Conservation (phyloP, 2,888 invertebrate species). For the Drosophila lutescens region DNA sequence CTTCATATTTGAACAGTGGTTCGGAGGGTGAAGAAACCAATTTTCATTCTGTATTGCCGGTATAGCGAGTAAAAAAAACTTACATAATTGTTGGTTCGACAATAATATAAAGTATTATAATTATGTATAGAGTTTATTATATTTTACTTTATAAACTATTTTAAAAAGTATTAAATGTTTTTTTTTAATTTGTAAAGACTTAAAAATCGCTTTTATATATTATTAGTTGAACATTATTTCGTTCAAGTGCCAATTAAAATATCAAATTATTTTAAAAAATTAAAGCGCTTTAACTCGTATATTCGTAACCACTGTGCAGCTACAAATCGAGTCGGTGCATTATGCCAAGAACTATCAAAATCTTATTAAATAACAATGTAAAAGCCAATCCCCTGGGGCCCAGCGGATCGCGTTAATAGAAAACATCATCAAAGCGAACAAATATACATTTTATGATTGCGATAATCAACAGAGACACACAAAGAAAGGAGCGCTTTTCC, state of each 20-base stretch:
- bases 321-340: conserved; percentile 36
- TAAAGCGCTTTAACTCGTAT: not conserved
- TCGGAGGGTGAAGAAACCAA: not conserved
- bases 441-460: conserved; percentile 68
- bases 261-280: no score
- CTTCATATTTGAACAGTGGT: conserved; percentile 16
- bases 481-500: conserved; percentile 29
- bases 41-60: no score
- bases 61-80: no score
- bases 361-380: conserved; percentile 51
- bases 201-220: no score
- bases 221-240: no score
- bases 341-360: conserved; percentile 65
- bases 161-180: no score
- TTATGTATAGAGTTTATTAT: no score
- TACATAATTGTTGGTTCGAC: not conserved
- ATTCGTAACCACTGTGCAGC: conserved; percentile 16
- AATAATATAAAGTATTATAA: no score
- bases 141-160: no score
- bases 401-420: conserved; percentile 62
- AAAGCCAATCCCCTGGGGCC: conserved; percentile 26
- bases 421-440: conserved; percentile 55
- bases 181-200: no score
- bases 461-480: conserved; percentile 64
- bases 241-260: no score